Base-by-base conservation (phyloP, 2,797 vertebrate species). In the Myioborus miniatus region DNA sequence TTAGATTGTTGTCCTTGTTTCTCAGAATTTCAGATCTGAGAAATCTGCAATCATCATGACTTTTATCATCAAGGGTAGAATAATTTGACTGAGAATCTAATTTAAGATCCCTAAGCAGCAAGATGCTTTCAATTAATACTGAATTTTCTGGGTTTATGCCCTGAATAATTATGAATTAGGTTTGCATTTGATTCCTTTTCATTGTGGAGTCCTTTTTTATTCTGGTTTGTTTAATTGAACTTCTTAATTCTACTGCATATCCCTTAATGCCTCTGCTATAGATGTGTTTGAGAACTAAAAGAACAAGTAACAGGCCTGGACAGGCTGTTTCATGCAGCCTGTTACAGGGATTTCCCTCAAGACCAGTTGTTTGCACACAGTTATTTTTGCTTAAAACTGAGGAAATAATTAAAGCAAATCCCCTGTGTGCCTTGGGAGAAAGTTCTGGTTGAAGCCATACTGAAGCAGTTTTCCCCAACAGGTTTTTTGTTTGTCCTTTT, bases 351-450 rank as follows among this genome's bases (percentile, higher is more conserved):
- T 46, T 75, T 87, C 41, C 79, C 78, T 90, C 68, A 56, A 94
- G 87, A 78, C 83, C 37, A 32, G 59, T 92, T 96, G 87, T 96
- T 97, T 95, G 59, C 32, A 58, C 86, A 78, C 85, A 93, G 83
- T 95, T 91, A 93, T 85, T 95, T 97, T 96, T 95, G 91, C 78
- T 96, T 96, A 94, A 96, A 97, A 86, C 41, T 69, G 56, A 92
- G 87, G 63, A 95, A 97, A 96, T 96, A 93, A 97, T 97, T 93
- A 95, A 92, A 96, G 91, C 74, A 94, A 97, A 95, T 85, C 90
- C 86, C 90, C 34, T 67, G 72, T 34, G 81, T 72, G 89, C 86
- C 23, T 62, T 62, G 50, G 86, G 83, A 93, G 55, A 90, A 77
- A 88, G 52, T 34, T 65, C 34, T 41, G n/a, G 44, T 56, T 85